Base-by-base conservation (phyloP, 2,797 vertebrate species). In the Chrosomus eos region DNA sequence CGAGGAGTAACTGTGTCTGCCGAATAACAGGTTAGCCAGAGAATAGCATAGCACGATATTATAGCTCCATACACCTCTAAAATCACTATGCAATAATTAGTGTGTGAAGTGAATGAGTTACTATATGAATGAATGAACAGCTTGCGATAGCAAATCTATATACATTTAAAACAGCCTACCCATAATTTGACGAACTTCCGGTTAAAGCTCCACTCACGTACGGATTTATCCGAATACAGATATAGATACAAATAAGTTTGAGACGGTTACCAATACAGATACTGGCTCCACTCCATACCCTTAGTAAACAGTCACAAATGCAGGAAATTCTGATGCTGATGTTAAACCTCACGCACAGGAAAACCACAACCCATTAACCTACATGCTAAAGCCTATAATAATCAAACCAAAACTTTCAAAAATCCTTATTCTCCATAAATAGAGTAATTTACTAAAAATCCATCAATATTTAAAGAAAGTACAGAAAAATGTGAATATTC, bases 351-450 rank as follows among this genome's bases (percentile, higher is more conserved):
- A 36, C 45, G 67, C 64, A 85, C 71, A 88, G 82, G 87, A 90
- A 89, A 88, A 55, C 86, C 85, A 89, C 90, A 89, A 84, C 85
- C 87, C 86, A 84, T 71, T 88, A 71, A 90, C 87, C 89, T 87
- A 88, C 80, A 86, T 87, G 72, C 66, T 87, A 62, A 71, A 80
- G 33, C 28, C 45, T 83, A 79, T 26, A 83, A 85, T 62, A 83
- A 76, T 87, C 38, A 74, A 77, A 79, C 40, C 81, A 43, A 81
- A 83, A 43, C 45, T 38, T 55, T 26, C 5, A 55, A 55, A 45
- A 28, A 60, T 31, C 19, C 26, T 16, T 45, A 7, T 78, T 67
- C 33, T 83, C 4, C 7, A 31, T 7, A 70, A 70, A 67, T 14
- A 53, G 6, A 43, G 19, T 33, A 2, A 16, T 53, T 36, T 40